A percentile compares a stretch with the other conserved stretches of the same genome.
Evolutionary conservation across 1,140 invertebrate genomes (phyloP).

Genomic region (Caenorhabditis remanei): DNA sequence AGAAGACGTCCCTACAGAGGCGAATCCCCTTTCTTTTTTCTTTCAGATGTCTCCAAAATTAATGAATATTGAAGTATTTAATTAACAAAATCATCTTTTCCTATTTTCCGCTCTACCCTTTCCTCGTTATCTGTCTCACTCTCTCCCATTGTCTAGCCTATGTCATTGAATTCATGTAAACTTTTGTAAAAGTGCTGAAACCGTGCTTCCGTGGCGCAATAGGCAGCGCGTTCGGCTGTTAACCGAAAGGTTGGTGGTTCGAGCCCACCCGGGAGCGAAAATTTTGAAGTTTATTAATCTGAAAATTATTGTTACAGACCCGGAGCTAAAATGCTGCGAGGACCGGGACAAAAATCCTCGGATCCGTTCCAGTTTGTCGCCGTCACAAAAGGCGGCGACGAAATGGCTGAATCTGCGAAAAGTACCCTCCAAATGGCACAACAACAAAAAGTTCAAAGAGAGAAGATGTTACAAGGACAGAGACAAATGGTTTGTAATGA

Average conservation of each 20-base stretch:
- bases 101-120: no score
- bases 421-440: conserved; percentile 43
- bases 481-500: not conserved
- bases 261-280: conserved; percentile 76
- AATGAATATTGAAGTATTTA: not conserved
- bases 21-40: not conserved
- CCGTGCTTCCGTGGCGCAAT: conserved; percentile 61
- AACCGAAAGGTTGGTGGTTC: conserved; percentile 78
- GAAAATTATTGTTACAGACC: not conserved
- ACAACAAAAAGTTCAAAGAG: conserved; percentile 42
- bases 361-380: conserved; percentile 44
- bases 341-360: conserved; percentile 53
- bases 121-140: no score
- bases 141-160: not conserved
- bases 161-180: not conserved
- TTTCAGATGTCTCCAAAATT: not conserved
- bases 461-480: conserved; percentile 32
- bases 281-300: not conserved
- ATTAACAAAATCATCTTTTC: not conserved
- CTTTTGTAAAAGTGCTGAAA: not conserved
- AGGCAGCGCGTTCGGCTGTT: conserved; percentile 75
- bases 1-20: not conserved
- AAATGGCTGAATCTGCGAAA: conserved; percentile 55
- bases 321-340: conserved; percentile 52
- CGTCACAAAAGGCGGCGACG: conserved; percentile 48